These are phyloP conservation scores for Cheilosia vulpina DNA, from an alignment of 2,888 invertebrate genomes.

Conservation along the genomic window DNA sequence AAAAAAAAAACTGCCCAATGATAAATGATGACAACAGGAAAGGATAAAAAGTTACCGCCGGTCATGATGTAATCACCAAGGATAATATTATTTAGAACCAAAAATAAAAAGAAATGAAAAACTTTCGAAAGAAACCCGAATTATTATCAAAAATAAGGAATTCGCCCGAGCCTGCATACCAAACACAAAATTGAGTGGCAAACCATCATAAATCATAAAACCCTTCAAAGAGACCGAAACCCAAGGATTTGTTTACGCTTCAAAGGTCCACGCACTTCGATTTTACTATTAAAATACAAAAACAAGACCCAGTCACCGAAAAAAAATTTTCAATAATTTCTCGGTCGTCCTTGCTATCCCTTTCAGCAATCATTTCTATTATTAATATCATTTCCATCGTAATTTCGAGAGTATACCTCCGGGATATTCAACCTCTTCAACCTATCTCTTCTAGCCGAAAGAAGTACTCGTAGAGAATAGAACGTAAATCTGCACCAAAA, in stretches of 20 bases:
- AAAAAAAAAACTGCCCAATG: slow-evolving; percentile 4
- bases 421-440: slow-evolving; percentile 42
- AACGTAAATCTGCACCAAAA: slow-evolving; percentile 33
- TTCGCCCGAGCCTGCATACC: slow-evolving; percentile 21
- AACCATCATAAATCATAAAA: slow-evolving; percentile 66
- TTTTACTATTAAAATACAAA: slow-evolving; percentile 11
- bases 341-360: slow-evolving; percentile 27
- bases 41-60: slow-evolving; percentile 11
- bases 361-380: slow-evolving; percentile 65
- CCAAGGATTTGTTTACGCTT: slow-evolving; percentile 58
- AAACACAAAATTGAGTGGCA: slow-evolving; percentile 5
- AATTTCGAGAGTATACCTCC: slow-evolving; percentile 61
- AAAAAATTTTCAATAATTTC: slow-evolving; percentile 49
- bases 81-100: slow-evolving; percentile 18
- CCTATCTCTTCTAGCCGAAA: slow-evolving; percentile 8
- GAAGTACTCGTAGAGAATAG: background rate
- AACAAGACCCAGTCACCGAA: slow-evolving; percentile 17
- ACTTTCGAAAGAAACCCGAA: slow-evolving; percentile 32
- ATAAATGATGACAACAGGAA: slow-evolving; percentile 32
- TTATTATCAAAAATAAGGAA: slow-evolving; percentile 32
- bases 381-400: slow-evolving; percentile 63
- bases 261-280: background rate
- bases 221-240: slow-evolving; percentile 51
- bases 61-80: slow-evolving; percentile 63
- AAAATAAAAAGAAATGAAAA: background rate